Evolutionary conservation across 2,113 vertebrate genomes (phyloP).

Genomic region (Merops nubicus): DNA sequence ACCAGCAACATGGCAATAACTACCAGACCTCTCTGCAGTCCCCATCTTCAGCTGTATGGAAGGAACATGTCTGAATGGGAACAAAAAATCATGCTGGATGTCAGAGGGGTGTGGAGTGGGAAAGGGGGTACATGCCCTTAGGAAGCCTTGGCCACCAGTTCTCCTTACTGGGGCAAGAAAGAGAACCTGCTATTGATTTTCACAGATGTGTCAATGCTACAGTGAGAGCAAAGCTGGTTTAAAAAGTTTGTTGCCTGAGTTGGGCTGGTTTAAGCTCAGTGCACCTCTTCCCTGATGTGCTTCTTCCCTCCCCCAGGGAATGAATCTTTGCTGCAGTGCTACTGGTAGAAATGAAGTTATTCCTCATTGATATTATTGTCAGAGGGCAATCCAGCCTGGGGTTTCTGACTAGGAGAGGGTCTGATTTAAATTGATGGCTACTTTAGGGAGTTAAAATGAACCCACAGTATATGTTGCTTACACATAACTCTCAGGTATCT

Average conservation of each 20-base stretch:
- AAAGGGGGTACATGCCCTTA: neutral
- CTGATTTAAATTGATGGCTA: neutral
- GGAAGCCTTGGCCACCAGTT: neutral
- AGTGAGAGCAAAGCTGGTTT: neutral
- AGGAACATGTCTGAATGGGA: neutral
- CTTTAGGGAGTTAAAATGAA: neutral
- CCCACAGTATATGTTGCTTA: neutral
- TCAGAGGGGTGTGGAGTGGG: neutral
- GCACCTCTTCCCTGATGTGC: neutral
- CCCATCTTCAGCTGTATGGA: fast-evolving
- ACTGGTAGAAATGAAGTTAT: neutral
- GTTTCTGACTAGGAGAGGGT: neutral
- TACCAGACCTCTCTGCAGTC: neutral
- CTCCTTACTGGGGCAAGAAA: neutral
- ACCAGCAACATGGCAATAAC: neutral
- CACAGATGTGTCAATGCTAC: neutral
- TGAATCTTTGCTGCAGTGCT: neutral
- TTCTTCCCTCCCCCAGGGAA: neutral
- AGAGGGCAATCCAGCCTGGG: neutral
- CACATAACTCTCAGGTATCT: neutral
- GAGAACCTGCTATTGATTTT: neutral
- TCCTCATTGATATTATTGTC: neutral
- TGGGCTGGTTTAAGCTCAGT: neutral
- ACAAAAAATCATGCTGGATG: neutral
- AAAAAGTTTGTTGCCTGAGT: neutral